Evolutionary conservation across 2,888 invertebrate species (phyloP).

Genomic region (Acleris literana): DNA sequence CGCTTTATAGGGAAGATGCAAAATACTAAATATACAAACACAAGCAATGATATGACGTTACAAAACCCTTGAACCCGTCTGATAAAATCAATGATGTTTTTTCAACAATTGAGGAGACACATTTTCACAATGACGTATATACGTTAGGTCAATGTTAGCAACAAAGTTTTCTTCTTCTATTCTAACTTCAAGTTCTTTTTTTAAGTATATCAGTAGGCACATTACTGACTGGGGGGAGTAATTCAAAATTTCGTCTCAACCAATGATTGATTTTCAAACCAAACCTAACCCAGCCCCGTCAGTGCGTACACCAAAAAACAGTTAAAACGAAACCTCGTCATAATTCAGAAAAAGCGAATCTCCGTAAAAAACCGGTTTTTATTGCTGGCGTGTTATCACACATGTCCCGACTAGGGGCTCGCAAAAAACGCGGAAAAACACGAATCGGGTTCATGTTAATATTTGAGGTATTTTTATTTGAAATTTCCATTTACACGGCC

Average conservation of each 20-base stretch:
- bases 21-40: too few relatives aligned
- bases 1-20: too few relatives aligned
- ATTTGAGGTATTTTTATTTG: slow-evolving; percentile 84
- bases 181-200: too few relatives aligned
- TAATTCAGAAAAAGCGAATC: slow-evolving; percentile 53
- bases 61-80: too few relatives aligned
- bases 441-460: slow-evolving; percentile 82
- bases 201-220: too few relatives aligned
- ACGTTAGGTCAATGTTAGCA: too few relatives aligned
- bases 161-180: too few relatives aligned
- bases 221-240: too few relatives aligned
- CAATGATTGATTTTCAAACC: slow-evolving; percentile 4
- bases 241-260: not conserved
- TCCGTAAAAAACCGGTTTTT: slow-evolving; percentile 55
- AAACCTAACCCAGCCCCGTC: slow-evolving; percentile 17
- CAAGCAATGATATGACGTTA: too few relatives aligned
- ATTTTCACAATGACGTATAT: too few relatives aligned
- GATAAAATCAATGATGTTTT: too few relatives aligned
- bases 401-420: slow-evolving; percentile 58
- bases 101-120: too few relatives aligned
- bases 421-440: slow-evolving; percentile 72
- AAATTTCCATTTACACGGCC: slow-evolving; percentile 82
- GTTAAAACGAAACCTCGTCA: slow-evolving; percentile 32
- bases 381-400: slow-evolving; percentile 66
- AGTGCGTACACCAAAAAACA: slow-evolving; percentile 21